phyloP scores from a whole-genome alignment of 2,113 vertebrate genomes.

The Perognathus longimembris region DNA sequence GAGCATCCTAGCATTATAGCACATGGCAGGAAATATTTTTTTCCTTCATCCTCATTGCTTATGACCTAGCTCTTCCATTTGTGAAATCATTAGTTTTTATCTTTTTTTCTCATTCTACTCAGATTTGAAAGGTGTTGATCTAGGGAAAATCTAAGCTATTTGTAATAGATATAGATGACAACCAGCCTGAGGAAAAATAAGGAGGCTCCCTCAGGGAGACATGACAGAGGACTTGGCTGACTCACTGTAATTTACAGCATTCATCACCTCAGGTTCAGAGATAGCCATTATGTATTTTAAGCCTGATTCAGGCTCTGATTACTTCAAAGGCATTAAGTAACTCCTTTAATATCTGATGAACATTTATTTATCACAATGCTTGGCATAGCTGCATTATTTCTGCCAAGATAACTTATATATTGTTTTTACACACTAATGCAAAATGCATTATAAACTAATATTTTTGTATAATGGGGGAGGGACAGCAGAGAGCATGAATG shows the following conservation, averaged over 20 bases:
- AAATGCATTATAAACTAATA: not conserved
- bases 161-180: conserved; percentile 40
- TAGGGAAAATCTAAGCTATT: conserved; percentile 17
- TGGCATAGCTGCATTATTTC: not conserved
- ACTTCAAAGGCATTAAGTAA: conserved; percentile 13
- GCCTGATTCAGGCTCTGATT: not conserved
- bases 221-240: not conserved
- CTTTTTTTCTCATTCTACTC: not conserved
- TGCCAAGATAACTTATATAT: not conserved
- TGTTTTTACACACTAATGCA: not conserved
- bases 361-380: not conserved
- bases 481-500: no score
- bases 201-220: not conserved
- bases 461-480: no score
- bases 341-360: not conserved
- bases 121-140: conserved; percentile 37
- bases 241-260: conserved; percentile 34
- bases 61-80: conserved; percentile 42
- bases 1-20: not conserved
- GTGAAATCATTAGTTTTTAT: not conserved
- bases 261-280: not conserved
- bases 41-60: not conserved
- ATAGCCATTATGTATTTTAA: not conserved
- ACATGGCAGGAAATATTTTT: not conserved
- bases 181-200: conserved; percentile 6